Evolutionary conservation across 2,797 vertebrate genomes (phyloP).

Genomic region (Mergus octosetaceus): DNA sequence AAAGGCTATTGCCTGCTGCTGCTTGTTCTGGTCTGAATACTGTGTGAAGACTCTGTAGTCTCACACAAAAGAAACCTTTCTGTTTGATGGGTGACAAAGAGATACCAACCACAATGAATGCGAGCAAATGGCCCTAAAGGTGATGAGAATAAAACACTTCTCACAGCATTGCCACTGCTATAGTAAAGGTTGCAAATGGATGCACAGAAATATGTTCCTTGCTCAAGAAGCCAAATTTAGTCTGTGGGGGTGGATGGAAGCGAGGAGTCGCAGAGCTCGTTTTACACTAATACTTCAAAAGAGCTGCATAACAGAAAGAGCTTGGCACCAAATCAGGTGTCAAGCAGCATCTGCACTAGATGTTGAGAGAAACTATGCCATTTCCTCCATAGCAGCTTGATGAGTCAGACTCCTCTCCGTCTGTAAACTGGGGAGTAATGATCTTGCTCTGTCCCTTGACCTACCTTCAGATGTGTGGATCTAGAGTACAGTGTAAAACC

Average conservation of each 20-base stretch:
- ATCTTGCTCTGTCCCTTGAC: background rate
- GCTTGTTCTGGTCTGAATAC: background rate
- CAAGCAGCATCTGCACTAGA: background rate
- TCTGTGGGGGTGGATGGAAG: background rate
- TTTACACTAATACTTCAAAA: background rate
- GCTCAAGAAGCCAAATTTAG: background rate
- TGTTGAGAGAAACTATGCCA: background rate
- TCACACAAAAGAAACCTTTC: background rate
- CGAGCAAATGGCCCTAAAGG: fast-evolving
- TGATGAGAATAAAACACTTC: background rate
- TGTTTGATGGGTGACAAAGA: background rate
- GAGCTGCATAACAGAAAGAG: background rate
- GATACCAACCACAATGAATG: background rate
- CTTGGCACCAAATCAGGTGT: background rate
- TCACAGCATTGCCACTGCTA: background rate
- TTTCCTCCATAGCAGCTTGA: background rate
- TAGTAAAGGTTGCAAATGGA: background rate
- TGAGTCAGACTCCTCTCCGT: background rate
- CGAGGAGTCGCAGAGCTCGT: background rate
- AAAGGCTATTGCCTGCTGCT: background rate
- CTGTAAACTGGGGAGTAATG: background rate
- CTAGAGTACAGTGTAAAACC: background rate
- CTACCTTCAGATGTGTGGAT: background rate
- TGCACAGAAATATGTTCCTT: background rate
- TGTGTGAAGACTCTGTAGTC: background rate